Conservation (phyloP, 1,140 invertebrate genomes). For the Papilio dardanus region DNA sequence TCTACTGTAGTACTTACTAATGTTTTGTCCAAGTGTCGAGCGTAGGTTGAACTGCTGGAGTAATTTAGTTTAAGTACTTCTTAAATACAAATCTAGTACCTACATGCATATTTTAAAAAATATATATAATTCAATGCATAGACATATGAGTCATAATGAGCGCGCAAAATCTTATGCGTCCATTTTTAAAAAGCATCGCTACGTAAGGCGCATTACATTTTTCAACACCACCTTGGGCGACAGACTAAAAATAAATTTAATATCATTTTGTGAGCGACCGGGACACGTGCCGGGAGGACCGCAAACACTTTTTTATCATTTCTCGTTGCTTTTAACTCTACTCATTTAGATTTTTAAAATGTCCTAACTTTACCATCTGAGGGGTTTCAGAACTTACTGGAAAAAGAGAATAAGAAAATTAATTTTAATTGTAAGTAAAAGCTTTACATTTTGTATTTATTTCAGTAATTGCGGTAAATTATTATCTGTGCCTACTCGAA, state of each 20-base stretch:
- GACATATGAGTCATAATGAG: neutral
- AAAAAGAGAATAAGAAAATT: neutral
- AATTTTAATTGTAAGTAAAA: neutral
- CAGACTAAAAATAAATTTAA: constrained; percentile 36
- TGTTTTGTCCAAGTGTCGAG: no score
- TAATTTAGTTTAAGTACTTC: no score
- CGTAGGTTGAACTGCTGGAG: no score
- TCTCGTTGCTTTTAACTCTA: constrained; percentile 19
- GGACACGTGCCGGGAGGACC: constrained; percentile 23
- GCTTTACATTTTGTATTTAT: neutral
- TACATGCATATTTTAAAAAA: neutral
- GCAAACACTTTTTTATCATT: constrained; percentile 23
- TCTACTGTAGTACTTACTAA: no score
- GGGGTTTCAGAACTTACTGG: neutral
- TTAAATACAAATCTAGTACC: neutral
- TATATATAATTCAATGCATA: neutral
- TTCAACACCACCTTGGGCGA: constrained; percentile 14
- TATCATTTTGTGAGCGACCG: constrained; percentile 30
- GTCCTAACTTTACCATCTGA: neutral
- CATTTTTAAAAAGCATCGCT: constrained; percentile 22
- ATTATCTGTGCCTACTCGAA: constrained; percentile 2
- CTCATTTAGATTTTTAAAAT: neutral
- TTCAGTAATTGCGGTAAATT: neutral
- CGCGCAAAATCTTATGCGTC: constrained; percentile 5
- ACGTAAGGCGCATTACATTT: constrained; percentile 30